phyloP scores from a whole-genome alignment of 1,140 invertebrate genomes.

The Kradibia gibbosae region DNA sequence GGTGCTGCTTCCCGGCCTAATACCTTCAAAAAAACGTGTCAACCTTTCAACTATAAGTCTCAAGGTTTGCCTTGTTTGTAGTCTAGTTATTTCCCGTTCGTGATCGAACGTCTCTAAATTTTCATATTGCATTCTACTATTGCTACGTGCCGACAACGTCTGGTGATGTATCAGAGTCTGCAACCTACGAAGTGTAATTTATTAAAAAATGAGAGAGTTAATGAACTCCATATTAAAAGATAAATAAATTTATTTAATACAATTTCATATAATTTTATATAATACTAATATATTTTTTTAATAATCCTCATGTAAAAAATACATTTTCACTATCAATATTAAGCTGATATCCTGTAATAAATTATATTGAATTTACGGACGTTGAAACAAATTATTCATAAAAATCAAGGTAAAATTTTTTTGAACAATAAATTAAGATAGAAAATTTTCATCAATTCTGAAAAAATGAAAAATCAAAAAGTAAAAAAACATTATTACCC shows the following conservation, averaged over 20 bases:
- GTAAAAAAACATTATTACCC: too few relatives aligned
- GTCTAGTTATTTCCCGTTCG: constrained; percentile 58
- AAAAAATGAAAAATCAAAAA: too few relatives aligned
- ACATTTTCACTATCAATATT: too few relatives aligned
- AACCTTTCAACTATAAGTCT: constrained; percentile 67
- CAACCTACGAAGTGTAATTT: constrained; percentile 42
- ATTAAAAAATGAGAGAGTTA: neutral
- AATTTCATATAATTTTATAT: too few relatives aligned
- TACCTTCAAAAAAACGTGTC: constrained; percentile 67
- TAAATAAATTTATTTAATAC: too few relatives aligned
- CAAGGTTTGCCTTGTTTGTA: constrained; percentile 62
- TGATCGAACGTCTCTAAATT: constrained; percentile 56
- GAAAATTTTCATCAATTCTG: too few relatives aligned
- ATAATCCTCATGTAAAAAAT: neutral
- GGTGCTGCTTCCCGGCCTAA: constrained; percentile 55
- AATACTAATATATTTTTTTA: neutral
- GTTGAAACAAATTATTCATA: too few relatives aligned
- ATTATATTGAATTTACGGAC: too few relatives aligned
- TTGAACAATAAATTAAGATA: too few relatives aligned
- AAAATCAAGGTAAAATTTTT: too few relatives aligned
- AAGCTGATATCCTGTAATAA: too few relatives aligned
- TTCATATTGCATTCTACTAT: constrained; percentile 45
- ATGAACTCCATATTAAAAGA: too few relatives aligned
- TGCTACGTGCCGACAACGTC: neutral
- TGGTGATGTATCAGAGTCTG: constrained; percentile 61